These are phyloP conservation scores for Cyanoderma ruficeps DNA, from an alignment of 2,113 vertebrate genomes.

Conservation along the genomic window DNA sequence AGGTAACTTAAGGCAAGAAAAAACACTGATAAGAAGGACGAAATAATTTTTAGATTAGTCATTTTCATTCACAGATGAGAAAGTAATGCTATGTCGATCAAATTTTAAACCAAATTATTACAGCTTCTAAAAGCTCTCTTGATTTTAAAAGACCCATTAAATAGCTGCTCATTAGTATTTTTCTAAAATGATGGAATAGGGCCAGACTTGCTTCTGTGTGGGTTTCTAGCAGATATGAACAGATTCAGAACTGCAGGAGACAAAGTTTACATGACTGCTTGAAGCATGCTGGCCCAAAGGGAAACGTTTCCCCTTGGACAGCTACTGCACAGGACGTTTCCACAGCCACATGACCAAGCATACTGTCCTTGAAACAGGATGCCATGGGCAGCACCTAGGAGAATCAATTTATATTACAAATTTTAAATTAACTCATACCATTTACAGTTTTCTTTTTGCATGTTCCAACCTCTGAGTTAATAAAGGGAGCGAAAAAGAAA, in stretches of 20 bases:
- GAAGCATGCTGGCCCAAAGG: background rate
- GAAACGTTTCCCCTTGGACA: background rate
- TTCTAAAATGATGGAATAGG: background rate
- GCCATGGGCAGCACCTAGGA: background rate
- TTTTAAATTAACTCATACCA: background rate
- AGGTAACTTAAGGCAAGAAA: background rate
- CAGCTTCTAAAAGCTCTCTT: background rate
- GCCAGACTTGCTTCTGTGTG: background rate
- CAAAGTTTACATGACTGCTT: background rate
- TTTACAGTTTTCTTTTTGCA: background rate
- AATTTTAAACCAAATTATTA: background rate
- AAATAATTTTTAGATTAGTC: background rate
- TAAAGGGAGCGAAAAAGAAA: background rate
- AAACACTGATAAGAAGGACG: background rate
- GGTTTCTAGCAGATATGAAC: background rate
- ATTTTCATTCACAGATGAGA: background rate
- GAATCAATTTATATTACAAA: background rate
- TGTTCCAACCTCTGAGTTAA: background rate
- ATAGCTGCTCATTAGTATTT: background rate
- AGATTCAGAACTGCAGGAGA: background rate
- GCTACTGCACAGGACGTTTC: background rate
- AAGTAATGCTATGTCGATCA: background rate
- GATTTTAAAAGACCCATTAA: background rate
- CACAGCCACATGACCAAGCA: background rate
- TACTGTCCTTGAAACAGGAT: background rate